phyloP scores from a whole-genome alignment of 2,113 vertebrate species.

The Herpetotheres cachinnans region DNA sequence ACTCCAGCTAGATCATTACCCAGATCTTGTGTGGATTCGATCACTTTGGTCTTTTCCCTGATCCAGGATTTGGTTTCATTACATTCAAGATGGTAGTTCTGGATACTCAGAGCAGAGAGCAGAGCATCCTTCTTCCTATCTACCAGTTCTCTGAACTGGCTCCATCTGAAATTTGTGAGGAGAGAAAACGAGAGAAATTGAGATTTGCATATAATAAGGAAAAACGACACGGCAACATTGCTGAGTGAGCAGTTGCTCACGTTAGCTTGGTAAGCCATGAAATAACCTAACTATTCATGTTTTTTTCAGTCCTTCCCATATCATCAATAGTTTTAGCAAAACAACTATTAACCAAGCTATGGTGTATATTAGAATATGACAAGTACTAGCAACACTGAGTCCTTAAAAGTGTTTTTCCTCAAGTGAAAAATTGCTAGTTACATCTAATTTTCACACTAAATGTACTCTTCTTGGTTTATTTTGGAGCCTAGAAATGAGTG shows the following conservation, averaged over 20 bases:
- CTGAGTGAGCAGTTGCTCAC: neutral
- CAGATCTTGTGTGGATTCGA: constrained; percentile 97
- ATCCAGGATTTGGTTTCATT: constrained; percentile 99
- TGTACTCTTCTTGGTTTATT: neutral
- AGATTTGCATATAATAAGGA: neutral
- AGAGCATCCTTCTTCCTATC: constrained; percentile 95
- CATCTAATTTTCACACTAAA: neutral
- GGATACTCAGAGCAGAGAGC: constrained; percentile 92
- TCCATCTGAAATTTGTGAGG: constrained; percentile 82
- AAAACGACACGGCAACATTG: neutral
- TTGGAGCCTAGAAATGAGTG: neutral
- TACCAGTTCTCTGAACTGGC: constrained; percentile 95
- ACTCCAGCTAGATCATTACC: constrained; percentile 96
- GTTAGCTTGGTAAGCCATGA: neutral
- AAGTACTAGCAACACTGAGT: neutral
- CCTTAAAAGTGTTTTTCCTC: neutral
- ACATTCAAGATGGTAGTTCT: constrained; percentile 98
- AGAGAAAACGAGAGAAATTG: neutral
- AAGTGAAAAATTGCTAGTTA: neutral
- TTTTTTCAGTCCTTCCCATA: neutral
- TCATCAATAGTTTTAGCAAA: neutral
- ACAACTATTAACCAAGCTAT: neutral
- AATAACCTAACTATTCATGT: neutral
- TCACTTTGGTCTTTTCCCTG: constrained; percentile 98
- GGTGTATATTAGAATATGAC: neutral